A percentile compares a stretch with the other conserved stretches of the same genome.
Evolutionary conservation across 2,888 invertebrate species (phyloP).

Genomic region (Drosophila longiperda): DNA sequence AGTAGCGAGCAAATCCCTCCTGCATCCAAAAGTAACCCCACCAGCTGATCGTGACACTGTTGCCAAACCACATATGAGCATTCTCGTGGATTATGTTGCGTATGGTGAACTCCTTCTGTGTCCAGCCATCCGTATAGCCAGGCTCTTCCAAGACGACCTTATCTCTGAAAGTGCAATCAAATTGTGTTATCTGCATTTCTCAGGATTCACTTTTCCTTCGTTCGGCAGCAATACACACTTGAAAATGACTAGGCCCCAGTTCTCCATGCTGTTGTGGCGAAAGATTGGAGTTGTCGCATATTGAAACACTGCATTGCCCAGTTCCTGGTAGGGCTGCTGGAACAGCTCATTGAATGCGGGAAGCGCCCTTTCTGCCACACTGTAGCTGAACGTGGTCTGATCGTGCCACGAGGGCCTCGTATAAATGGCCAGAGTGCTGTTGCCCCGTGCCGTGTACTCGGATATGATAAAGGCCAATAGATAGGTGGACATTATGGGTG

Average conservation of each 20-base stretch:
- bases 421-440: constrained; percentile 86
- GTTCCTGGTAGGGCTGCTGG: constrained; percentile 87
- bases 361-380: constrained; percentile 55
- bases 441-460: constrained; percentile 83
- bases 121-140: constrained; percentile 76
- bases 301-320: constrained; percentile 89
- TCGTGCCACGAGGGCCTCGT: constrained; percentile 88
- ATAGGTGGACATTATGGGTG: constrained; percentile 91
- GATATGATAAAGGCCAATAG: constrained; percentile 92
- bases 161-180: constrained; percentile 50
- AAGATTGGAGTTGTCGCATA: constrained; percentile 92
- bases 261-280: constrained; percentile 93
- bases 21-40: constrained; percentile 88
- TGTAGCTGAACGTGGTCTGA: constrained; percentile 88
- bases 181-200: background rate
- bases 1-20: constrained; percentile 89
- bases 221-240: constrained; percentile 86
- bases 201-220: background rate
- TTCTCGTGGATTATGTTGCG: constrained; percentile 85
- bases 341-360: constrained; percentile 88
- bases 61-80: constrained; percentile 89
- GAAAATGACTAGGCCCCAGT: constrained; percentile 95
- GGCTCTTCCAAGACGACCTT: constrained; percentile 67
- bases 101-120: constrained; percentile 85
- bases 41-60: constrained; percentile 86